These are phyloP conservation scores for Notospermus geniculatus DNA, from an alignment of 1,140 invertebrate species.

Conservation along the genomic window DNA sequence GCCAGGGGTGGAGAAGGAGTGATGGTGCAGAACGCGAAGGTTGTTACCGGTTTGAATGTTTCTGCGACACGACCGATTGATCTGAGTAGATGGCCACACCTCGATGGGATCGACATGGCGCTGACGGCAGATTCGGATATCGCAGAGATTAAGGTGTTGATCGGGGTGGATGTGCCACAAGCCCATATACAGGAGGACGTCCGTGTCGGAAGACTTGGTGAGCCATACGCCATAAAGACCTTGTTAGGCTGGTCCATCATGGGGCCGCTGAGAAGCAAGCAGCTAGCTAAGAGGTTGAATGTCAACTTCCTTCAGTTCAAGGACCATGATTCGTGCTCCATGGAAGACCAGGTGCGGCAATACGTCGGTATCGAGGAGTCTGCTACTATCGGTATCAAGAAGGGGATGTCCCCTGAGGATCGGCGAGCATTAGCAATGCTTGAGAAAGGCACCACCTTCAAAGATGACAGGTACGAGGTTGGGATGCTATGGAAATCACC, in stretches of 20 bases:
- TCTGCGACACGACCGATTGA: too few species aligned
- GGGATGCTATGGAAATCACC: too few species aligned
- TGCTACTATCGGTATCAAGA: not conserved
- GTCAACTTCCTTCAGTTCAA: not conserved
- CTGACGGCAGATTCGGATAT: not conserved
- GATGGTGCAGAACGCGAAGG: too few species aligned
- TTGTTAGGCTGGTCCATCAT: not conserved
- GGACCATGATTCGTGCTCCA: too few species aligned
- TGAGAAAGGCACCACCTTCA: not conserved
- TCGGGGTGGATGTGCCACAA: not conserved
- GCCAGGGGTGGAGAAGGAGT: too few species aligned
- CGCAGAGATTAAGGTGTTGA: too few species aligned
- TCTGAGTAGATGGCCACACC: not conserved
- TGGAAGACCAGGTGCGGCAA: not conserved
- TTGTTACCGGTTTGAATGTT: too few species aligned
- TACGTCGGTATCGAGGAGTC: not conserved
- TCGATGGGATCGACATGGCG: not conserved
- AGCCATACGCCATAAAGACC: not conserved
- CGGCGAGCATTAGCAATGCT: not conserved
- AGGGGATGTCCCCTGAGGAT: too few species aligned
- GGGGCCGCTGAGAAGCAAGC: not conserved
- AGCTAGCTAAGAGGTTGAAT: not conserved
- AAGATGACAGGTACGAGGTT: not conserved
- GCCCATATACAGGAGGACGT: not conserved
- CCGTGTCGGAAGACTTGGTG: not conserved